Evolutionary conservation across 2,888 invertebrate species (phyloP), one percentile per base, ranked within the genome.

Genomic region (Gasteruption jaculator): DNA sequence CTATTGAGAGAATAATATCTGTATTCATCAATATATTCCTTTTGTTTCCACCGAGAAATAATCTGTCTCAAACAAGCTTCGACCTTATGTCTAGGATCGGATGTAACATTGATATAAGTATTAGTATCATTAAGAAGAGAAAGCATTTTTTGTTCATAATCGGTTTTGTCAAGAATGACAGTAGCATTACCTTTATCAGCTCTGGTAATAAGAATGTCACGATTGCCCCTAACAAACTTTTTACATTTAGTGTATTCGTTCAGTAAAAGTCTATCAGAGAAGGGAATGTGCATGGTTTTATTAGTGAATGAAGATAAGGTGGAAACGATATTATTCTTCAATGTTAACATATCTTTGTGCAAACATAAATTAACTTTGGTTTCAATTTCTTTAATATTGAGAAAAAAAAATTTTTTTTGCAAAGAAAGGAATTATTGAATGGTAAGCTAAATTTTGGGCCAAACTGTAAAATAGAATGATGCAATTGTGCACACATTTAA

Each of bases 131-230:
- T 37, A 5, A 42, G 21, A 18, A 38, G 18, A 1, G n/a, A 3
- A 2, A 22, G n/a, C 42, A 42, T 42, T 18, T 42, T 42, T 2
- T 11, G 12, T 12, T 29, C 7, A 35, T 35, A 42, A 7, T 31
- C 37, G 4, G 19, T 4, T 2, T 4, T 10, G 4, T 31, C 26
- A 20, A 38, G 37, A 24, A 38, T 24, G 15, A 38, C 42, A 1
- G 42, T 42, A n/a, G 27, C 21, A 22, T 43, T 21, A 4, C 43
- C 43, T 25, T 43, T 43, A 22, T 43, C 38, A 22, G 43, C 43
- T 24, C 43, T 12, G 5, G 43, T 43, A 4, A 43, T 38, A 4
- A 43, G 12, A 4, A 43, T 10, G 21, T 43, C n/a, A 5, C 39
- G 11, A 30, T 38, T 43, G 3, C 36, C 15, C 30, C 31, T 30